These are phyloP conservation scores for Lycia hirtaria DNA, from an alignment of 2,888 invertebrate genomes.

Conservation along the genomic window DNA sequence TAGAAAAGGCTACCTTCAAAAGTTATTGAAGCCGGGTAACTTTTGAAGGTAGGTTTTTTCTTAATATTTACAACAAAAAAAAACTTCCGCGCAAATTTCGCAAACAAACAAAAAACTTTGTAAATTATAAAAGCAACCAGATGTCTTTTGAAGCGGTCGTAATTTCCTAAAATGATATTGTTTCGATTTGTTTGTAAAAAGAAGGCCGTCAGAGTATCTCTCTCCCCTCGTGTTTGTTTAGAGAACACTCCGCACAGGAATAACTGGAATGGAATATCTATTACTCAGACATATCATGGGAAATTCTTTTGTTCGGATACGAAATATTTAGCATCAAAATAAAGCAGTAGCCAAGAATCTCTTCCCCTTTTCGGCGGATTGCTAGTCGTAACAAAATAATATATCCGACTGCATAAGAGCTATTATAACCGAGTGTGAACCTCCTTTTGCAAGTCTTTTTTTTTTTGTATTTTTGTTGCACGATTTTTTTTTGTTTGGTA, in stretches of 20 bases:
- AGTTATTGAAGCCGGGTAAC: no score
- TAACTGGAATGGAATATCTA: conserved; percentile 8
- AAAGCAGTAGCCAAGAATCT: not conserved
- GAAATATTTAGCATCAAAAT: no score
- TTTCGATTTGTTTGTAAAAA: conserved; percentile 14
- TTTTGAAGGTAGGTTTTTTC: no score
- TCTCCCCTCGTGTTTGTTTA: conserved; percentile 3
- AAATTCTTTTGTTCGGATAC: conserved; percentile 4
- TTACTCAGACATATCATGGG: conserved; percentile 13
- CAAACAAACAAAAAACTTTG: conserved; percentile 6
- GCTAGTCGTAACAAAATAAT: no score
- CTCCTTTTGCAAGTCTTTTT: no score
- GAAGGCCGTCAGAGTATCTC: not conserved
- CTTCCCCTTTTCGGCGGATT: conserved; percentile 3
- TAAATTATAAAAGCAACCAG: not conserved
- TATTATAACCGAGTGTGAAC: no score
- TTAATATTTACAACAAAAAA: no score
- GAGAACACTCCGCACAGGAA: conserved; percentile 3
- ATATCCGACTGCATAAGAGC: no score
- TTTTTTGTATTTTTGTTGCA: no score
- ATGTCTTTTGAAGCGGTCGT: not conserved
- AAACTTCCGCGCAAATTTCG: not conserved
- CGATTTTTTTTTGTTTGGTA: no score
- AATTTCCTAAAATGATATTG: conserved; percentile 5
- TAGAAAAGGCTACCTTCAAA: not conserved